Evolutionary conservation across 2,797 vertebrate species (phyloP), one percentile per base, ranked within the genome.

Genomic region (Borostomias antarcticus): DNA sequence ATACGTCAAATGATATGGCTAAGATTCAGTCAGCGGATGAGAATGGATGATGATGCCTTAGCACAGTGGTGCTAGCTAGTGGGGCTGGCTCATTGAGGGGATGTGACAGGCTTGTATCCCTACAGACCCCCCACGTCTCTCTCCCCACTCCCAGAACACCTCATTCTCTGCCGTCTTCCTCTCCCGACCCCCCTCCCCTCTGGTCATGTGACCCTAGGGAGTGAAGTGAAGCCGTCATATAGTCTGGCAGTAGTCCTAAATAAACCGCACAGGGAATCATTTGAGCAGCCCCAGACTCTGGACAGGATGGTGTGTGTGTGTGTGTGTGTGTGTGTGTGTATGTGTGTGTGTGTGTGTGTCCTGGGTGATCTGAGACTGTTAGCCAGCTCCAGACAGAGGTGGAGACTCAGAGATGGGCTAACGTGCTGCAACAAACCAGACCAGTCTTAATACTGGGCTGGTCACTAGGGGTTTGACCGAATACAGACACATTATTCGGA

Each of bases 261-360:
- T 79, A 90, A 87, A 91, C 85, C 86, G 80, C 78, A 74, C 72
- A 74, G 66, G 74, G 82, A 88, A 89, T 89, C 85, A 89, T 87
- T 81, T 81, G 72, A 89, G 88, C 82, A 84, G 85, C 83, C 84
- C 74, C 77, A 78, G 77, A 86, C 88, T 87, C 85, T 88, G 75
- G 69, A 82, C 87, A 82, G 77, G 84, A 80, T 86, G n/a, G n/a
- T n/a, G n/a, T n/a, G n/a, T n/a, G n/a, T n/a, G n/a, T n/a, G n/a
- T n/a, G n/a, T n/a, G n/a, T n/a, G n/a, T n/a, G n/a, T n/a, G n/a
- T n/a, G n/a, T n/a, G n/a, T n/a, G n/a, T n/a, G n/a, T 77, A 66
- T 40, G 43, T 83, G 81, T 89, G 82, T 91, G 90, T 90, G 88
- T 90, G 84, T 85, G 85, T 79, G 79, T 89, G 89, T 89, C 89